phyloP scores from a whole-genome alignment of 2,113 vertebrate genomes.

The Corydoras maculifer region DNA sequence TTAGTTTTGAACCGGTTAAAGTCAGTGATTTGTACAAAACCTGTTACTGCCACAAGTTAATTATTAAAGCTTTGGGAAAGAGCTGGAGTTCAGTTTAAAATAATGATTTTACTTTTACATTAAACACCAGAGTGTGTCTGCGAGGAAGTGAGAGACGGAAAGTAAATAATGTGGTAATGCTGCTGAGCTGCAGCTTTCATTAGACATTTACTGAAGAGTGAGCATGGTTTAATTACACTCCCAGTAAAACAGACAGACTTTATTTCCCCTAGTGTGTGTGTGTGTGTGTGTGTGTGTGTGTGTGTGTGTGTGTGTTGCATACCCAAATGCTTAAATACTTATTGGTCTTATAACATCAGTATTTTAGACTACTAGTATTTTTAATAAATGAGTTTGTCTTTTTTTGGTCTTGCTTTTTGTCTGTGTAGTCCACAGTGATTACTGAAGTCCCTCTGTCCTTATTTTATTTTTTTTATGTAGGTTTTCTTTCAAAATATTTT shows the following conservation, averaged over 20 bases:
- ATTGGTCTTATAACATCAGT: too few species aligned
- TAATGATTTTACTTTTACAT: not conserved
- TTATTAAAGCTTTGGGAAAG: not conserved
- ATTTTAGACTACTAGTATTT: too few species aligned
- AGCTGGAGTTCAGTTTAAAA: not conserved
- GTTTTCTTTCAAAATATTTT: too few species aligned
- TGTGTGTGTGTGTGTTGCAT: not conserved
- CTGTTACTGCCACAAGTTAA: not conserved
- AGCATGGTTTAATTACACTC: constrained; percentile 19
- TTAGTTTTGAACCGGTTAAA: too few species aligned
- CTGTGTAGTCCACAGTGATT: too few species aligned
- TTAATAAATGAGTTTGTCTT: too few species aligned
- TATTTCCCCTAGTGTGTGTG: not conserved
- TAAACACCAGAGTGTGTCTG: not conserved
- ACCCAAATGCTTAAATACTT: too few species aligned
- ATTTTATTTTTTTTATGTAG: too few species aligned
- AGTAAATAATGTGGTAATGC: constrained; percentile 17
- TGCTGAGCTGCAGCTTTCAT: constrained; percentile 9
- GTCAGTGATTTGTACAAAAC: too few species aligned
- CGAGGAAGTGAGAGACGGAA: not conserved
- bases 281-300: not conserved
- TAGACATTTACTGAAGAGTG: constrained; percentile 25
- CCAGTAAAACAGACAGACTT: constrained; percentile 32
- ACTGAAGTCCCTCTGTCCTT: too few species aligned
- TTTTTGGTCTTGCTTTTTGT: too few species aligned